Evolutionary conservation across 2,113 vertebrate species (phyloP), one percentile per base, ranked within the genome.

Genomic region (Petaurus breviceps): DNA sequence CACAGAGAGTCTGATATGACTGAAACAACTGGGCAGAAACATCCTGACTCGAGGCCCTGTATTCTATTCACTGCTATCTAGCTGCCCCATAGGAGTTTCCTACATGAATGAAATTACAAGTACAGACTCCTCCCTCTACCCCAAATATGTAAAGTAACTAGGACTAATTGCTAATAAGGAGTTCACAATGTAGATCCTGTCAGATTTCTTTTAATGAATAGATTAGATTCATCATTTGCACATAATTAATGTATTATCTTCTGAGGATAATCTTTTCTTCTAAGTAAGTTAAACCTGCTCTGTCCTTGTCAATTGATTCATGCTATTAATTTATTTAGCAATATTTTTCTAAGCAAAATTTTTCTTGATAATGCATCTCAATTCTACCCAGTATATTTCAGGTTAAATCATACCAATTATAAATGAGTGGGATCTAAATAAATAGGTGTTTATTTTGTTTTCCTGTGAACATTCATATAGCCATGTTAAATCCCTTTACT

Each of bases 251-350:
- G 1, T 26, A 57, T 91, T 92, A 51, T 51, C 95, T 94, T 92
- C 53, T 93, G 95, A 95, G 90, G 46, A 5, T 5, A 57, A 8
- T 90, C 61, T 94, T 92, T 91, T 96, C 94, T n/a, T 95, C 68
- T 95, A 53, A 93, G 61, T 54, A 19, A 92, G 51, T 53, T 90
- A 95, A 92, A 50, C 23, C 91, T 49, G 0, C 14, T 16, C 9
- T 1, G 2, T 3, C n/a, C 8, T 24, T 46, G 10, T 23, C 91
- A 91, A 90, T 50, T 91, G 93, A 90, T 96, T 89, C 90, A 90
- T 11, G 51, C 47, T 24, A 46, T n/a, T 95, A 31, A 84, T 89
- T 94, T 96, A 37, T 50, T 96, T 26, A 54, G 51, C 51, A 90
- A 94, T 91, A 92, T 95, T 47, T 55, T 92, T 84, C 3, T 54